Evolutionary conservation across 2,888 invertebrate species (phyloP), one percentile per base, ranked within the genome.

Genomic region (Stenoptilia bipunctidactyla): DNA sequence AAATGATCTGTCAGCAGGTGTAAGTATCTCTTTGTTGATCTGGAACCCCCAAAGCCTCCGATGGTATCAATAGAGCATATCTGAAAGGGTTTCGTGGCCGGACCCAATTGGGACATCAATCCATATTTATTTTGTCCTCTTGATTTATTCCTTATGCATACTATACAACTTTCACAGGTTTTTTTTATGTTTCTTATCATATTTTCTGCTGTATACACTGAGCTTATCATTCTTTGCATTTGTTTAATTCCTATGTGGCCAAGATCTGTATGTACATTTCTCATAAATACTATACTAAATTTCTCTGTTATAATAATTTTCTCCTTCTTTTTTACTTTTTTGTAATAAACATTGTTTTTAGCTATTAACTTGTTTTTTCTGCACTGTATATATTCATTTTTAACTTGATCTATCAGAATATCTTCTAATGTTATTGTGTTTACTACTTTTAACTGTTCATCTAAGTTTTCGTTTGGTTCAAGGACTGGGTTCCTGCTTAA

Each of bases 11-110:
- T n/a, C n/a, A n/a, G n/a, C 46, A 52, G 40, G 37, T 52, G 51
- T 38, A 51, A 38, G 39, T 55, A 55, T 46, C 27, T 49, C 40
- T 53, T 55, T 41, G 51, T 52, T 36, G 53, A 52, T 36, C 51
- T 20, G 33, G 45, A 45, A 6, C 47, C 48, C 15, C 49, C 52
- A 40, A 51, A 54, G 20, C 49, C 49, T 38, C 49, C 52, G 40
- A 52, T 52, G 1, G 52, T 51, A 34, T 51, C 49, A n/a, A 47
- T 45, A 1, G 49, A 51, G 2, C 34, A 9, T 36, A 51, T 50
- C 34, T 50, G 37, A 46, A 48, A 47, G 2, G 47, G 49, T 15
- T 41, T 39, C 33, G 41, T 50, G 2, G 49, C 50, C 5, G 50
- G 47, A 8, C 52, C 52, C 25, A 52, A 44, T 20, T 50, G 48